These are phyloP conservation scores for Xiphophorus birchmanni DNA, from an alignment of 2,797 vertebrate genomes.

Conservation along the genomic window DNA sequence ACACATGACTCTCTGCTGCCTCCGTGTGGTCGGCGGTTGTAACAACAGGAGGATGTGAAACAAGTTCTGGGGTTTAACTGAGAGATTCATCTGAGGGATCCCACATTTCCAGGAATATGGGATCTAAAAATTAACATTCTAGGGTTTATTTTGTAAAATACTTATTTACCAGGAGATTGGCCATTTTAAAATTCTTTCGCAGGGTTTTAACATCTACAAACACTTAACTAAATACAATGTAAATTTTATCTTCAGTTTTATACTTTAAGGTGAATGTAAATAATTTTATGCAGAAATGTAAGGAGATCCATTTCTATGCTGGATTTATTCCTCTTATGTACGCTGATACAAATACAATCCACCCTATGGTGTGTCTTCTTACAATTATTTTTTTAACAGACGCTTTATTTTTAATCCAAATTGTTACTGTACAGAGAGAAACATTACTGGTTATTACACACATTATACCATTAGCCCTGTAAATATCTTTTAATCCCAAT, in stretches of 20 bases:
- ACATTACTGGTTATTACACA: neutral
- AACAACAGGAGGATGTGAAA: constrained; percentile 33
- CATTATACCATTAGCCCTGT: neutral
- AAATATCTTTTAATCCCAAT: neutral
- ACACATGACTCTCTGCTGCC: constrained; percentile 57
- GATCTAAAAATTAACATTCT: constrained; percentile 7
- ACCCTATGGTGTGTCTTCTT: neutral
- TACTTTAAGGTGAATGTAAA: neutral
- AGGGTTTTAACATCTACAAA: neutral
- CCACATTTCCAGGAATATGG: constrained; percentile 2
- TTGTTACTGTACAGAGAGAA: neutral
- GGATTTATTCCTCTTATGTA: neutral
- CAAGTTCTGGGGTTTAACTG: neutral
- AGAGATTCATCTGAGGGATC: constrained; percentile 7
- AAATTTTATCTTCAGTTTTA: constrained; percentile 2
- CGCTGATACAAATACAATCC: neutral
- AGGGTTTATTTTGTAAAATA: neutral
- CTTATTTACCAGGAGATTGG: constrained; percentile 6
- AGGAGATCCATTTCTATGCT: neutral
- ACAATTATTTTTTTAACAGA: neutral
- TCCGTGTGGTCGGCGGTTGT: constrained; percentile 57
- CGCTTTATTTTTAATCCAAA: neutral
- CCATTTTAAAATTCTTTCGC: neutral
- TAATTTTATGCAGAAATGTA: neutral
- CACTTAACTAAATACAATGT: neutral